Base-by-base conservation (phyloP, 2,797 vertebrate species). In the Masticophis lateralis region DNA sequence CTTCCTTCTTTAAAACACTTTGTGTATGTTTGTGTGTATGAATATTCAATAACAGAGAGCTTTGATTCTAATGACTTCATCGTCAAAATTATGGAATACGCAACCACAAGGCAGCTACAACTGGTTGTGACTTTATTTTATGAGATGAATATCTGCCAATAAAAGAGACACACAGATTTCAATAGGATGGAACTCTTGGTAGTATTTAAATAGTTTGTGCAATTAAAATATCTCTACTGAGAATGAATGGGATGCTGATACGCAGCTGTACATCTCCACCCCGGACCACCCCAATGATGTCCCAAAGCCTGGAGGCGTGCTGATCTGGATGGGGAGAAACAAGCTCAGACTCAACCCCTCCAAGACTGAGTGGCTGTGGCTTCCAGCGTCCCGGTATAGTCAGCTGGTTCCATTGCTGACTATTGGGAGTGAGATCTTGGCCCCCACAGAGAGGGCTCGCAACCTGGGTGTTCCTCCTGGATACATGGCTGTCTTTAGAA, bases 131-230 rank as follows among this genome's bases (percentile, higher is more conserved):
- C 56, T 92, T 94, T 83, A 90, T 92, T 93, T 22, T 74, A 91
- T 95, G 91, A 94, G 91, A 89, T 79, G 57, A 0, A 51, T 91
- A 0, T 94, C 91, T 92, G 91, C 37, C 74, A 83, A 92, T 53
- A 95, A 60, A 37, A 87, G 86, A 37, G 47, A 92, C 13, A 91
- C 14, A 91, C 22, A 53, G 88, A 28, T 94, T 96, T 94, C 90
- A 90, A 87, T 93, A 94, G 94, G 86, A 79, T 95, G 94, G 92
- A 94, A 95, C 92, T 96, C 94, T 95, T 32, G 57, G 86, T 57
- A 93, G n/a, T 43, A 91, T 92, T 2, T 91, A 2, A 92, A 88
- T 86, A 96, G 79, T 59, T 94, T 95, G 91, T 91, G 91, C 4
- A 95, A 94, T 37, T 32, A 69, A 57, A 51, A 83, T 47, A 47